A percentile compares a stretch with the other conserved stretches of the same genome.
Conservation (phyloP, 2,797 vertebrate genomes). For the Xenopus petersii region DNA sequence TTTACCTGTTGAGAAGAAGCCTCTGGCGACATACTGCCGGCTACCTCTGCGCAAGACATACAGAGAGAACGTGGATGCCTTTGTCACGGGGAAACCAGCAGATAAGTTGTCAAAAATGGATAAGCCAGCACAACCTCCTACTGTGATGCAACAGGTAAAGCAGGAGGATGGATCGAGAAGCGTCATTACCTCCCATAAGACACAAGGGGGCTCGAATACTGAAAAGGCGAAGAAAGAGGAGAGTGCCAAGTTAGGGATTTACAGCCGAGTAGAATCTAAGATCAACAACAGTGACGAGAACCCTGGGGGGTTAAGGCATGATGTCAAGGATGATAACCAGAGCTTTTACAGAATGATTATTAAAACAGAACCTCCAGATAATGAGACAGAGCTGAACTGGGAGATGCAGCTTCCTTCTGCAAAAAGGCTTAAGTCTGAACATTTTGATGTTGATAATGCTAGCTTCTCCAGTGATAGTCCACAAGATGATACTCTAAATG, state of each 20-base stretch:
- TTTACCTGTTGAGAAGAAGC: slow-evolving; percentile 56
- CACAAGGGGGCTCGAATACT: slow-evolving; percentile 10
- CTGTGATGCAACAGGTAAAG: slow-evolving; percentile 12
- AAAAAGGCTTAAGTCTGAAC: slow-evolving; percentile 86
- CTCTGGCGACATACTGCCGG: slow-evolving; percentile 72
- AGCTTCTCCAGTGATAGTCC: slow-evolving; percentile 94
- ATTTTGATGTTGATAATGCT: slow-evolving; percentile 88
- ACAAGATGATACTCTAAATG: slow-evolving; percentile 83
- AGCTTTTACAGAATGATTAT: slow-evolving; percentile 75
- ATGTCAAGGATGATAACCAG: slow-evolving; percentile 76
- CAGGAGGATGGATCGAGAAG: slow-evolving; percentile 58
- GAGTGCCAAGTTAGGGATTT: slow-evolving; percentile 32
- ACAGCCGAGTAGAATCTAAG: slow-evolving; percentile 46
- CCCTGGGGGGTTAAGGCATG: slow-evolving; percentile 65
- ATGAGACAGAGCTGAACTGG: slow-evolving; percentile 63
- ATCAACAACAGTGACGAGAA: slow-evolving; percentile 56
- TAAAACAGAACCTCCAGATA: slow-evolving; percentile 66
- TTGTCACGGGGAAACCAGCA: slow-evolving; percentile 53
- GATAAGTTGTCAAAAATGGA: slow-evolving; percentile 60
- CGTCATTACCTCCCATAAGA: slow-evolving; percentile 54
- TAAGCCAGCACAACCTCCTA: neutral
- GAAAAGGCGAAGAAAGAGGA: slow-evolving; percentile 42
- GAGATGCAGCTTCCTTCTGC: slow-evolving; percentile 76
- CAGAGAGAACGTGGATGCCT: slow-evolving; percentile 80
- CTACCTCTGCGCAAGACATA: slow-evolving; percentile 88